Evolutionary conservation across 2,113 vertebrate species (phyloP), one percentile per base, ranked within the genome.

Genomic region (Peucedramus taeniatus): DNA sequence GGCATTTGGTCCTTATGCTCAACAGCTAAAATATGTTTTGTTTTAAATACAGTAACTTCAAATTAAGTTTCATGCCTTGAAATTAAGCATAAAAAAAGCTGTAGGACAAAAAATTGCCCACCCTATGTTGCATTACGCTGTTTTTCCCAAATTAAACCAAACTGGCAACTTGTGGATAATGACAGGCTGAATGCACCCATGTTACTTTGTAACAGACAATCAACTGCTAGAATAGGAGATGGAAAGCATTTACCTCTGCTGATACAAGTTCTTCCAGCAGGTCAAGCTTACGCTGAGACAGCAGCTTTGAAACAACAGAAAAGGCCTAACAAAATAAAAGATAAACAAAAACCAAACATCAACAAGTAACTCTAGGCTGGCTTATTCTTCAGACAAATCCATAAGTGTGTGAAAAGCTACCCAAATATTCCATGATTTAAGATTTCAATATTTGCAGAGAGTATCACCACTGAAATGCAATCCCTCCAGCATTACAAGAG

Each of bases 231-330:
- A 87, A 18, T 5, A 79, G 88, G 40, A 77, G 63, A 76, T 70
- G 39, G n/a, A 66, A 82, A 84, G 30, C 40, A 92, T 97, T 98
- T 97, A 99, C 99, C 93, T 99, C 99, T 97, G 98, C 97, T 79
- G 98, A 98, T 20, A 99, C 99, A 33, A 99, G 98, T 42, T 99
- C 98, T 31, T 99, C 98, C 85, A 99, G 94, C 15, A 98, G 97
- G 42, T 99, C 98, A 97, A 99, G 99, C 95, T 98, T 98, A 96
- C 98, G 98, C 66, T 97, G 97, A 69, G 99, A 99, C 82, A 99
- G 92, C 89, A 99, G 98, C 56, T 95, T 98, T 90, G 99, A 99
- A n/a, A 99, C 99, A 86, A 98, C 97, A 39, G 97, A 97, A 95
- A 99, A 99, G 42, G 99, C 99, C 99, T 99, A 95, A 7, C 94